These are phyloP conservation scores for Xestia ashworthii DNA, from an alignment of 2,888 invertebrate species.

Conservation along the genomic window DNA sequence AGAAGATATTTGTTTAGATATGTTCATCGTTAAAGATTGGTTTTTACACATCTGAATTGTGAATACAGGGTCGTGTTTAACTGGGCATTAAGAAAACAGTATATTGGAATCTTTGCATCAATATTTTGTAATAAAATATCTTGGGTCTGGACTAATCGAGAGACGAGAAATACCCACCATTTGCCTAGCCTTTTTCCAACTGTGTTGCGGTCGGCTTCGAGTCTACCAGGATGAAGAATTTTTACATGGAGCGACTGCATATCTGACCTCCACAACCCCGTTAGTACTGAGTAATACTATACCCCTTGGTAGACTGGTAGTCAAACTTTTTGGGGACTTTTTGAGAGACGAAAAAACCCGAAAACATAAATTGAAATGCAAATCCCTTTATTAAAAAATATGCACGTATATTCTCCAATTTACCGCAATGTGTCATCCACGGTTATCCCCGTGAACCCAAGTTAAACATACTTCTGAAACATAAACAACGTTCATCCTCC, in stretches of 20 bases:
- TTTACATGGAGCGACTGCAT: too few species aligned
- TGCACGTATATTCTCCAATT: background rate
- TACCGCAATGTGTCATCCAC: slow-evolving; percentile 20
- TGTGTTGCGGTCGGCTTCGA: too few species aligned
- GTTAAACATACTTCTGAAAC: slow-evolving; percentile 44
- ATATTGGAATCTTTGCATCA: background rate
- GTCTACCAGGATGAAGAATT: too few species aligned
- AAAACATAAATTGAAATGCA: background rate
- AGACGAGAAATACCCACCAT: background rate
- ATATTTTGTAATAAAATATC: background rate
- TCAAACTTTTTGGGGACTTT: too few species aligned
- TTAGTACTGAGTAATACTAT: too few species aligned
- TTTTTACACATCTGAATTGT: background rate
- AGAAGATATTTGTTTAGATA: slow-evolving; percentile 12
- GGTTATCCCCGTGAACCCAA: slow-evolving; percentile 29
- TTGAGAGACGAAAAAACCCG: background rate
- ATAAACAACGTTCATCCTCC: slow-evolving; percentile 44
- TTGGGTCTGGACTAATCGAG: background rate
- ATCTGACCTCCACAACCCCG: too few species aligned
- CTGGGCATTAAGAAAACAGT: background rate
- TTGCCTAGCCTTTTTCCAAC: too few species aligned
- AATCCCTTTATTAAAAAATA: background rate
- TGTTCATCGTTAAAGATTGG: background rate
- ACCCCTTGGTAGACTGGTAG: too few species aligned
- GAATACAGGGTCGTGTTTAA: background rate